Base-by-base conservation (phyloP, 2,888 invertebrate genomes). In the Helleia helle region DNA sequence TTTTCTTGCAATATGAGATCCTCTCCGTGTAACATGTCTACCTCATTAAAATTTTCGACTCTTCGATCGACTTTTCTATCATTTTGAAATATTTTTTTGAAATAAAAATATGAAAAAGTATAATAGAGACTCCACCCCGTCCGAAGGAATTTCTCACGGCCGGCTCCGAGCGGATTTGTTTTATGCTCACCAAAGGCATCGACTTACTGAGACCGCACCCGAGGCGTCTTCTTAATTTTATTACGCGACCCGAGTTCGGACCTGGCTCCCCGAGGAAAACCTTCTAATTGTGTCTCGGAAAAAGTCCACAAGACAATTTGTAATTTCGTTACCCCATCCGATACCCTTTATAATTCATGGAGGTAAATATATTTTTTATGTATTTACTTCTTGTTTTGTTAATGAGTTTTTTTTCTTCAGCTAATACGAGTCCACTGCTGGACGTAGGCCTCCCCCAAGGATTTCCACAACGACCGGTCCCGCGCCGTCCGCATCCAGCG, bases 191-290 rank as follows among this genome's bases (percentile, higher is more conserved):
- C 68, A 66, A 75, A 75, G 76, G 73, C 75, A 66, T 65, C 72
- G 77, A 72, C 77, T 76, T 71, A 74, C 74, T 65, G 68, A 66
- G 68, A 65, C 71, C 68, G 68, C 54, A 65, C 62, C 64, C 71
- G 67, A 59, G 60, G 69, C 73, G 70, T 68, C 76, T 77, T 71
- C 81, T 81, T 84, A 84, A 84, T 84, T 84, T 84, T 84, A 84
- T 84, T 84, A 84, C 79, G 64, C 59, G 64, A 66, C 64, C 70
- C 69, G 65, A 59, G 53, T 58, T 25, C 55, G 55, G 63, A 56
- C 56, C 55, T 52, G 50, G 62, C 50, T 62, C 69, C 68, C 72
- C 50, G 52, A 65, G 73, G 76, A 68, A 71, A 70, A 70, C 62
- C 61, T 69, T 68, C 81, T 83, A 83, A 83, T 83, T 83, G 83